These are phyloP conservation scores for Lypha dubia DNA, from an alignment of 2,888 invertebrate species.

Conservation along the genomic window DNA sequence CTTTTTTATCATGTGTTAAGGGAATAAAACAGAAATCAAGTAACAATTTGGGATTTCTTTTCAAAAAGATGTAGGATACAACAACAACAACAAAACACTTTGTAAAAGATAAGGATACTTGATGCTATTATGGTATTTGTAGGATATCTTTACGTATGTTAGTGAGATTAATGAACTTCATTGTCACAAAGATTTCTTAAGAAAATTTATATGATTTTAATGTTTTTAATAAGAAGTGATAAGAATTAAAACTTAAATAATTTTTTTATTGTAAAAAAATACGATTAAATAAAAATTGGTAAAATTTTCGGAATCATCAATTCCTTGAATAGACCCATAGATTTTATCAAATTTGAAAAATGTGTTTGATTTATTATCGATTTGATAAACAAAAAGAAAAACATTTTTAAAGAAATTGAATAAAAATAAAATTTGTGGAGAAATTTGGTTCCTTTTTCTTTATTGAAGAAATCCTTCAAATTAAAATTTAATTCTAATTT, in stretches of 20 bases:
- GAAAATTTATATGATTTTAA: constrained; percentile 21
- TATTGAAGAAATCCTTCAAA: no score
- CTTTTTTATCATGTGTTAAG: background rate
- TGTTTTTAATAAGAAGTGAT: constrained; percentile 3
- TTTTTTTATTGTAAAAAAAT: background rate
- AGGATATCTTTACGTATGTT: constrained; percentile 12
- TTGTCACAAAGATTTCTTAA: background rate
- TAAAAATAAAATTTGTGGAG: no score
- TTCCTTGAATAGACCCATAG: no score
- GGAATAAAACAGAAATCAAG: background rate
- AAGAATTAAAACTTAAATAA: background rate
- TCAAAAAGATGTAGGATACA: background rate
- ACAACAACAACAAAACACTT: no score
- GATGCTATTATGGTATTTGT: background rate
- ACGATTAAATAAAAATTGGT: background rate
- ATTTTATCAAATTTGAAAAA: background rate
- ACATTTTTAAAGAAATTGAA: no score
- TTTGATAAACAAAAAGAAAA: no score
- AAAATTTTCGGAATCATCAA: background rate
- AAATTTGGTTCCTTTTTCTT: no score
- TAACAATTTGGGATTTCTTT: constrained; percentile 22
- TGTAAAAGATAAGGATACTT: constrained; percentile 26
- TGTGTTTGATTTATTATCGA: no score
- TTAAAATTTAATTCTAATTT: no score
- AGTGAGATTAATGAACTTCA: constrained; percentile 18